A percentile compares a stretch with the other conserved stretches of the same genome.
These are phyloP conservation scores for Urocitellus parryii DNA, from an alignment of 2,113 vertebrate genomes.

Conservation along the genomic window DNA sequence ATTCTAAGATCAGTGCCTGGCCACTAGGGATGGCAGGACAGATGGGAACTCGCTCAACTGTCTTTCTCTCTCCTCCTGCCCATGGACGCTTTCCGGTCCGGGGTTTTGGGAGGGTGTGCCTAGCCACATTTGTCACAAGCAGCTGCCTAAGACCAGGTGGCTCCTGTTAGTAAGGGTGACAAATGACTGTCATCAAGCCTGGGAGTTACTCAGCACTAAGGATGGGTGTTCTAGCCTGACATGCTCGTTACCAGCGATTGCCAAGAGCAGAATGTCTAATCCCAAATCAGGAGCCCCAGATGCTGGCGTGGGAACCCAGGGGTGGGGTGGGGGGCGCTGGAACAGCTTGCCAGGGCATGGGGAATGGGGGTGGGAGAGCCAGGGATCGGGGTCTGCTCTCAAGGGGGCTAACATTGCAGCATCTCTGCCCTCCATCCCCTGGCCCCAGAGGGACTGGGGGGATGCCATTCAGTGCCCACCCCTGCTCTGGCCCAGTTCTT, in stretches of 20 bases:
- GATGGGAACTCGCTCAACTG: neutral
- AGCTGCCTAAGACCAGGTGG: neutral
- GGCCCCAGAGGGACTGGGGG: rapidly evolving
- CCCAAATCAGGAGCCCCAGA: neutral
- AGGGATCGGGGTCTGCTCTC: neutral
- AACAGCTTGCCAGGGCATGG: neutral
- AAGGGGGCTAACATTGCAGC: rapidly evolving
- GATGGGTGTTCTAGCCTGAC: neutral
- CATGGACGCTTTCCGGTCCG: neutral
- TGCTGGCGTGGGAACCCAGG: neutral
- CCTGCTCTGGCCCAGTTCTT: neutral
- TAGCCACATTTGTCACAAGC: neutral
- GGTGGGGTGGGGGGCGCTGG: neutral
- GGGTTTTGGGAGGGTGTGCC: neutral
- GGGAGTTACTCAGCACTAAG: neutral
- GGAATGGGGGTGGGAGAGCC: neutral
- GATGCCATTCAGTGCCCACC: neutral
- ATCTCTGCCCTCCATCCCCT: neutral
- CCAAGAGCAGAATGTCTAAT: neutral
- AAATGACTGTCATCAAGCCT: neutral
- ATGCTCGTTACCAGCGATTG: neutral
- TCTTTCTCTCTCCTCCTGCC: neutral
- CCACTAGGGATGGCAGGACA: neutral
- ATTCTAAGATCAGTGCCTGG: neutral
- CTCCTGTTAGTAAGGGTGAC: neutral